Evolutionary conservation across 2,113 vertebrate species (phyloP), one percentile per base, ranked within the genome.

Genomic region (Gallinago jamesoni): DNA sequence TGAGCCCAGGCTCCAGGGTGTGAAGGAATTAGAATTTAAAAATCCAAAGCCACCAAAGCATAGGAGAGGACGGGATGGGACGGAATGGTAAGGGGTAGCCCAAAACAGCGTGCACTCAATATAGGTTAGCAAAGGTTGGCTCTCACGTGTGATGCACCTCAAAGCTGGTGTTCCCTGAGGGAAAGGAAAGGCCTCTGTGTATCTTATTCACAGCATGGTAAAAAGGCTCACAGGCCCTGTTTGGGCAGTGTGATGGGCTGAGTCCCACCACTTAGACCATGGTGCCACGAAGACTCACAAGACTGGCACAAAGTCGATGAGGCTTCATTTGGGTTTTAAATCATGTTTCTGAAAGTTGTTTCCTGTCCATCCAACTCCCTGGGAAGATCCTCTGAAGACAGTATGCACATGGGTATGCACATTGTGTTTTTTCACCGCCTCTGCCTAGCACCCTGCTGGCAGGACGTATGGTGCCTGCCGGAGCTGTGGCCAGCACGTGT

Each of bases 351-450:
- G 48, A 89, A 70, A 80, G 25, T 10, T 22, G 5, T 53, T 79
- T 75, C 57, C 77, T 68, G 53, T 10, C 24, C 0, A 0, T 12
- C 27, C 60, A 62, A 3, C 31, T 67, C 14, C 14, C 57, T 14
- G 19, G 22, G 24, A 14, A 67, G 72, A 33, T 27, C 5, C 24
- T 47, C 35, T 14, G 37, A 43, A 45, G 27, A 19, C 21, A 57
- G 39, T 3, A 12, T 57, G 39, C 3, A 8, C 1, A 8, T 2
- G 1, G 22, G 22, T 19, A 55, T 0, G 0, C 13, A 23, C 25
- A 56, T 1, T 1, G 0, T 0, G 1, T 45, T 75, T 27, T 10
- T 48, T 27, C 5, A 59, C 6, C 1, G 1, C 13, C 43, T 41
- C 33, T 82, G 43, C 73, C n/a, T 5, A 12, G 43, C 39, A 28